A percentile compares a stretch with the other conserved stretches of the same genome.
These are phyloP conservation scores for Ctena decussata DNA, from an alignment of 2,888 invertebrate genomes.

Conservation along the genomic window DNA sequence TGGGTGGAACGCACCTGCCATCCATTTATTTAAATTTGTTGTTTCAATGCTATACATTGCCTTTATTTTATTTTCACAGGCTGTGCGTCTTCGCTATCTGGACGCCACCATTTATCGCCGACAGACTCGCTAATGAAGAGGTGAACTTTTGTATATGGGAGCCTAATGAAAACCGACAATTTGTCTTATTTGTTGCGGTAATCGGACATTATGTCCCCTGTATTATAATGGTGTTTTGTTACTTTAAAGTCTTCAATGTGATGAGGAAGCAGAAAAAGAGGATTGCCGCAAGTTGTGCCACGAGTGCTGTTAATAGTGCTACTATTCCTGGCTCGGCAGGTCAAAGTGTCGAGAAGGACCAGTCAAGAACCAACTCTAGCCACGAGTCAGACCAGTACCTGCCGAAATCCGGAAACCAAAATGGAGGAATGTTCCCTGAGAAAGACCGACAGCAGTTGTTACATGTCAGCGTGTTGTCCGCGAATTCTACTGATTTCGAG, in stretches of 20 bases:
- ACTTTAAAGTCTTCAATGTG: slow-evolving; percentile 73
- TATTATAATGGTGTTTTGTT: slow-evolving; percentile 77
- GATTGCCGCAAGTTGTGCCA: not conserved
- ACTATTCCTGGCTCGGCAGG: not conserved
- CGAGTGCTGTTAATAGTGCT: not conserved
- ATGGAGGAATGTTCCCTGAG: not conserved
- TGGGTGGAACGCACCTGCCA: too few relatives aligned
- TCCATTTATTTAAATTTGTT: too few relatives aligned
- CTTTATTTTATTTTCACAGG: slow-evolving; percentile 65
- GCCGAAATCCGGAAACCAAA: not conserved
- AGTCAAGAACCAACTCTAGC: not conserved
- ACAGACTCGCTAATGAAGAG: slow-evolving; percentile 72
- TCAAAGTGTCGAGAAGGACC: not conserved
- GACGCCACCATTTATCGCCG: slow-evolving; percentile 81
- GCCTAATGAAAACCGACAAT: slow-evolving; percentile 80
- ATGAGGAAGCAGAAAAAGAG: slow-evolving; percentile 57
- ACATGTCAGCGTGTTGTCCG: not conserved
- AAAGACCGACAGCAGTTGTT: not conserved
- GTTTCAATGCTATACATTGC: not conserved
- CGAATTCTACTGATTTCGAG: not conserved
- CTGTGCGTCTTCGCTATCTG: slow-evolving; percentile 76
- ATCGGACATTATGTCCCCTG: slow-evolving; percentile 83
- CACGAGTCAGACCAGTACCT: not conserved
- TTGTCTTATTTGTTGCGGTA: slow-evolving; percentile 81
- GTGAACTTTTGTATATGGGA: slow-evolving; percentile 80